Evolutionary conservation across 2,113 vertebrate species (phyloP).

Genomic region (Rhinopithecus roxellana): DNA sequence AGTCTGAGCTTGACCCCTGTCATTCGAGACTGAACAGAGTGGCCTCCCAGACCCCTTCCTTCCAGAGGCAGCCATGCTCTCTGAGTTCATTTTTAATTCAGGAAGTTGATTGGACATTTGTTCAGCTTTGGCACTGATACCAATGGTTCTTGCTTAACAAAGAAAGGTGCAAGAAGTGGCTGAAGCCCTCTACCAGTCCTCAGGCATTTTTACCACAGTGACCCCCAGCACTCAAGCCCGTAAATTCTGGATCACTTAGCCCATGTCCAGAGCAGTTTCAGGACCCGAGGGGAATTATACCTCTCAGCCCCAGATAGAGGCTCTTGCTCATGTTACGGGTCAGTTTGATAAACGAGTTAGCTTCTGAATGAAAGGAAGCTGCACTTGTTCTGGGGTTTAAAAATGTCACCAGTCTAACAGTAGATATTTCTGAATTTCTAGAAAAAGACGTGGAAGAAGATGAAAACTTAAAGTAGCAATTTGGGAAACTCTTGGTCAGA

Average conservation of each 20-base stretch:
- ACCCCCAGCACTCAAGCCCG: fast-evolving
- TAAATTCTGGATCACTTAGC: background rate
- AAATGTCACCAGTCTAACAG: background rate
- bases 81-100: background rate
- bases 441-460: background rate
- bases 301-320: fast-evolving
- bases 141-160: background rate
- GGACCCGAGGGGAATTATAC: fast-evolving
- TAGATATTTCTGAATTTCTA: background rate
- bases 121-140: background rate
- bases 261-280: fast-evolving
- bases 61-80: fast-evolving
- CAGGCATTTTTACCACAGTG: fast-evolving
- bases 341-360: fast-evolving
- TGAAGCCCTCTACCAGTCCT: fast-evolving
- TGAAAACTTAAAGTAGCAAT: background rate
- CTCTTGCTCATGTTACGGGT: fast-evolving
- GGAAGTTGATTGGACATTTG: background rate
- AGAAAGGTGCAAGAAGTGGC: too few relatives aligned
- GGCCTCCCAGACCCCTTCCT: background rate
- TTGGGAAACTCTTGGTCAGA: background rate
- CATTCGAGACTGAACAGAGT: fast-evolving
- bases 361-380: background rate
- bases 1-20: fast-evolving
- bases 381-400: background rate